Evolutionary conservation across 2,888 invertebrate species (phyloP).

Genomic region (Meandrusa payeni): DNA sequence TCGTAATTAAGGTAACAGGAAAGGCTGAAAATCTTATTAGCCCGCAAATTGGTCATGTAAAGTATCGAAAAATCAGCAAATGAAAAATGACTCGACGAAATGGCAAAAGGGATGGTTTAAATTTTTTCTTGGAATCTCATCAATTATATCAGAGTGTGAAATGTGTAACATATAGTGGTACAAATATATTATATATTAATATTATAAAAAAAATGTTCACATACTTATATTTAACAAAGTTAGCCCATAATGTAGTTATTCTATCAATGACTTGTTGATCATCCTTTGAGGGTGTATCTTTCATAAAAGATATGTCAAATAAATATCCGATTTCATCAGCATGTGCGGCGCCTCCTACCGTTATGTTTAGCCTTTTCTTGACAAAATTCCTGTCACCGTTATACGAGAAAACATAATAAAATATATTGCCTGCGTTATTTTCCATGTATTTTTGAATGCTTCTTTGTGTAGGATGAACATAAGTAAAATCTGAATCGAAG

Average conservation of each 20-base stretch:
- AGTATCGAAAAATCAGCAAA: neutral
- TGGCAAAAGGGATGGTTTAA: no score
- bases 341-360: slow-evolving; percentile 35
- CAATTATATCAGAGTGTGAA: neutral
- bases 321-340: slow-evolving; percentile 46
- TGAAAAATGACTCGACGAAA: no score
- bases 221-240: slow-evolving; percentile 42
- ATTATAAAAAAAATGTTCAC: neutral
- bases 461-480: slow-evolving; percentile 37
- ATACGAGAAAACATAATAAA: slow-evolving; percentile 50
- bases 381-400: slow-evolving; percentile 46
- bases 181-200: no score
- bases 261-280: slow-evolving; percentile 44
- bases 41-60: no score
- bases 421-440: slow-evolving; percentile 38
- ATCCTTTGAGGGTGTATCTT: slow-evolving; percentile 29
- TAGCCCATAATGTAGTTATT: slow-evolving; percentile 41
- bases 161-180: neutral
- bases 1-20: no score
- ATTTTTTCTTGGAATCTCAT: no score
- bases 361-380: slow-evolving; percentile 34
- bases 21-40: no score
- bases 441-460: slow-evolving; percentile 41
- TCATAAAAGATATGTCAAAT: slow-evolving; percentile 34
- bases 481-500: slow-evolving; percentile 46